A percentile compares a stretch with the other conserved stretches of the same genome.
Evolutionary conservation across 2,888 invertebrate species (phyloP).

Genomic region (Noctua pronuba): DNA sequence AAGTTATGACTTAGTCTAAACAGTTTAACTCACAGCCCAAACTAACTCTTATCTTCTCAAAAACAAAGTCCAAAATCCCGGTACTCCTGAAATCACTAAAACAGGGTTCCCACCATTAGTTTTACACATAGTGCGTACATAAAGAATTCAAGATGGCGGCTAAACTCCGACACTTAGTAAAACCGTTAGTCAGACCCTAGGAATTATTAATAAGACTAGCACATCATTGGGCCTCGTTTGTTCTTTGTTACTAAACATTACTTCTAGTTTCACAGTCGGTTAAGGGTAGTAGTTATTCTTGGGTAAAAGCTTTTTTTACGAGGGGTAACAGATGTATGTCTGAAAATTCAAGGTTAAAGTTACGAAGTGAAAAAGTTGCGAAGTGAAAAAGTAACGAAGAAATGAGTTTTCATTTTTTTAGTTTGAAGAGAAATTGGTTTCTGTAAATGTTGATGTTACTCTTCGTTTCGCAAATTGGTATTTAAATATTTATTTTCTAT

Average conservation of each 20-base stretch:
- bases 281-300: constrained; percentile 34
- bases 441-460: not conserved
- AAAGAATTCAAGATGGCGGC: constrained; percentile 42
- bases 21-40: not conserved
- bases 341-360: constrained; percentile 24
- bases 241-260: constrained; percentile 26
- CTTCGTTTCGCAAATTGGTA: not conserved
- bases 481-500: not conserved
- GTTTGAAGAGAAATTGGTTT: constrained; percentile 2
- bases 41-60: rapidly evolving
- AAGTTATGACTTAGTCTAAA: constrained; percentile 17
- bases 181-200: constrained; percentile 45
- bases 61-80: constrained; percentile 10
- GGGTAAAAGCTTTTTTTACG: constrained; percentile 32
- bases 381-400: not conserved
- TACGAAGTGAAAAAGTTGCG: constrained; percentile 1
- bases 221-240: constrained; percentile 44
- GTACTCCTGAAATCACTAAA: not conserved
- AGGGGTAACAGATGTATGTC: constrained; percentile 34
- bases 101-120: constrained; percentile 33
- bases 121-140: constrained; percentile 42
- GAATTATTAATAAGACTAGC: constrained; percentile 56
- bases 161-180: constrained; percentile 43
- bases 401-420: not conserved
- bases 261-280: constrained; percentile 22